Percentiles rank a stretch among this genome's conserved stretches.
Evolutionary conservation across 2,113 vertebrate genomes (phyloP).

Genomic region (Heterotis niloticus): DNA sequence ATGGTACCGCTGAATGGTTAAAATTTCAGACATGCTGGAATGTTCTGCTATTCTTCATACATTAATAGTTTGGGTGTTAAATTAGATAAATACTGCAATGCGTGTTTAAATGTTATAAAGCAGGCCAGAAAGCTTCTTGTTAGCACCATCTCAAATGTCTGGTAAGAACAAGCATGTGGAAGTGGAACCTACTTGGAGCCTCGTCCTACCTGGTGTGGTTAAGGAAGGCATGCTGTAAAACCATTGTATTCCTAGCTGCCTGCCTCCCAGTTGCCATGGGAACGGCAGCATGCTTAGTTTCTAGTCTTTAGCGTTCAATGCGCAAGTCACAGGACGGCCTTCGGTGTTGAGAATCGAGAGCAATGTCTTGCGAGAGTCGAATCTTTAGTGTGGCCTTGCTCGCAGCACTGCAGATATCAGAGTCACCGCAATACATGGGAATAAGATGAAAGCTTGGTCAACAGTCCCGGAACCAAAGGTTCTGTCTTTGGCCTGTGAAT

Average conservation of each 20-base stretch:
- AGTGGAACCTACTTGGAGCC: no score
- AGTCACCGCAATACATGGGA: background rate
- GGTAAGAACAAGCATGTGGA: no score
- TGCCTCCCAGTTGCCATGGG: slow-evolving; percentile 26
- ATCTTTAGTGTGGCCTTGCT: background rate
- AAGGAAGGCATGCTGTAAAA: background rate
- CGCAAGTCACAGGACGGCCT: slow-evolving; percentile 8
- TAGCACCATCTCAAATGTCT: no score
- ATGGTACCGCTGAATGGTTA: no score
- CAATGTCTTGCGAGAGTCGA: slow-evolving; percentile 19
- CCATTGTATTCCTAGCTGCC: background rate
- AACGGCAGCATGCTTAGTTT: slow-evolving; percentile 6
- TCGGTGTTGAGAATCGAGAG: background rate
- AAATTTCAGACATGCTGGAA: no score
- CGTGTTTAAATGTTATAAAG: no score
- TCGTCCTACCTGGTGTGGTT: background rate
- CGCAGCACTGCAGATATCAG: background rate
- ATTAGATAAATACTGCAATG: no score
- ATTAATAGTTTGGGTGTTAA: no score
- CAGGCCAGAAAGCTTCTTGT: no score
- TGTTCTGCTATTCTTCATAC: no score
- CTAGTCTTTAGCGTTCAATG: background rate
- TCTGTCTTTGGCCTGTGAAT: no score
- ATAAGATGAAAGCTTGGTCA: background rate
- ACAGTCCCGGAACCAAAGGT: no score